phyloP scores from a whole-genome alignment of 2,888 invertebrate species.

The Agonopterix alstromeriana region DNA sequence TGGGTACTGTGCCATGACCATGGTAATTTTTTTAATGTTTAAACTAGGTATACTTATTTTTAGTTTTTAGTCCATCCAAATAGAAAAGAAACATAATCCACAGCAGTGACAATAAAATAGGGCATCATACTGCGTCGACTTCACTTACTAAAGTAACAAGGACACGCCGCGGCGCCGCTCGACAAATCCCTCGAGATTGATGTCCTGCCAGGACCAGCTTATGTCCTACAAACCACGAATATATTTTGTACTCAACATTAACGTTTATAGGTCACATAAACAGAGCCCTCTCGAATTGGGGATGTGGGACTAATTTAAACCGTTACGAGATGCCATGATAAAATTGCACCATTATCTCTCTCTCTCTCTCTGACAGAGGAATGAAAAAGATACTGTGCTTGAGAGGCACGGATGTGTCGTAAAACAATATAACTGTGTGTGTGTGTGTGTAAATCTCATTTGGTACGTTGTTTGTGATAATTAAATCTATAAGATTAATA shows the following conservation, averaged over 20 bases:
- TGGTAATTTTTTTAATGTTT: too few relatives aligned
- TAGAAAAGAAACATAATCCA: background rate
- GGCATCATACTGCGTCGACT: constrained; percentile 1
- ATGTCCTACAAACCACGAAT: constrained; percentile 16
- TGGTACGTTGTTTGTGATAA: too few relatives aligned
- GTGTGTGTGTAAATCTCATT: too few relatives aligned
- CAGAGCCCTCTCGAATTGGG: constrained; percentile 31
- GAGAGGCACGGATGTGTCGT: constrained; percentile 14
- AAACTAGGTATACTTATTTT: too few relatives aligned
- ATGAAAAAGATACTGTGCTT: constrained; percentile 25
- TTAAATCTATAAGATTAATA: too few relatives aligned
- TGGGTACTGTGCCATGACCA: too few relatives aligned
- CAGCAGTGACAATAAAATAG: background rate
- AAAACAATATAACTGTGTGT: constrained; percentile 19
- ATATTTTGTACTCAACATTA: constrained; percentile 28
- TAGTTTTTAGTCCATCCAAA: background rate
- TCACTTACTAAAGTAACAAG: background rate
- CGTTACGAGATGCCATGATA: constrained; percentile 31
- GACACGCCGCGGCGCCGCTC: background rate
- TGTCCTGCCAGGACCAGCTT: constrained; percentile 20
- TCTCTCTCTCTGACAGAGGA: constrained; percentile 28
- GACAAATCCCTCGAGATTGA: constrained; percentile 37
- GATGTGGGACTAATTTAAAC: constrained; percentile 40
- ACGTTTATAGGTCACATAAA: constrained; percentile 38
- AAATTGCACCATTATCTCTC: constrained; percentile 32